A percentile compares a stretch with the other conserved stretches of the same genome.
Evolutionary conservation across 2,888 invertebrate species (phyloP).

Genomic region (Sclerodermus sp.): DNA sequence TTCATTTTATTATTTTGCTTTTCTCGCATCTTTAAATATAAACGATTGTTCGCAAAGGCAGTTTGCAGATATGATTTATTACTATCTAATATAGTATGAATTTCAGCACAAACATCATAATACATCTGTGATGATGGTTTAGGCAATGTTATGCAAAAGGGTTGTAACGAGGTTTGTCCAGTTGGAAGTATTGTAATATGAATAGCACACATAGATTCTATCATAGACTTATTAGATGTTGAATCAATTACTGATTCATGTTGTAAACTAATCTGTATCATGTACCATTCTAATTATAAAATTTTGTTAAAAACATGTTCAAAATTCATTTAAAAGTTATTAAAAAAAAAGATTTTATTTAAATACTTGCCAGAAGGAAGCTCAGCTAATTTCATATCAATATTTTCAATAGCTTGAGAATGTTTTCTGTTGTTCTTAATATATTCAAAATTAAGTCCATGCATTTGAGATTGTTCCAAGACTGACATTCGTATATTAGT

Average conservation of each 20-base stretch:
- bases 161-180: conserved; percentile 36
- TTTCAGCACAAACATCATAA: conserved; percentile 47
- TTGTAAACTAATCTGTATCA: conserved; percentile 46
- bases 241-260: conserved; percentile 28
- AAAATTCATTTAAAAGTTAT: background rate
- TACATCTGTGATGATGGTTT: conserved; percentile 30
- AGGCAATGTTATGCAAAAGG: conserved; percentile 46
- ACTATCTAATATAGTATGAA: conserved; percentile 38
- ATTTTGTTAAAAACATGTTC: conserved; percentile 7
- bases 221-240: background rate
- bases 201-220: conserved; percentile 31
- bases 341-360: background rate
- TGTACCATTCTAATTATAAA: conserved; percentile 46
- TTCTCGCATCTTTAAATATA: conserved; percentile 51
- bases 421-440: conserved; percentile 28
- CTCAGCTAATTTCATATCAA: conserved; percentile 34
- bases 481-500: conserved; percentile 30
- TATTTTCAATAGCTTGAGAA: conserved; percentile 18
- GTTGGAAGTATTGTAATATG: conserved; percentile 48
- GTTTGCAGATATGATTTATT: conserved; percentile 42
- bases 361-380: conserved; percentile 41
- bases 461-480: conserved; percentile 16
- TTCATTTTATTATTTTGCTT: conserved; percentile 46
- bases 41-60: conserved; percentile 34
- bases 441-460: conserved; percentile 35